phyloP scores from a whole-genome alignment of 2,797 vertebrate genomes.

The Lepus oiostolus region DNA sequence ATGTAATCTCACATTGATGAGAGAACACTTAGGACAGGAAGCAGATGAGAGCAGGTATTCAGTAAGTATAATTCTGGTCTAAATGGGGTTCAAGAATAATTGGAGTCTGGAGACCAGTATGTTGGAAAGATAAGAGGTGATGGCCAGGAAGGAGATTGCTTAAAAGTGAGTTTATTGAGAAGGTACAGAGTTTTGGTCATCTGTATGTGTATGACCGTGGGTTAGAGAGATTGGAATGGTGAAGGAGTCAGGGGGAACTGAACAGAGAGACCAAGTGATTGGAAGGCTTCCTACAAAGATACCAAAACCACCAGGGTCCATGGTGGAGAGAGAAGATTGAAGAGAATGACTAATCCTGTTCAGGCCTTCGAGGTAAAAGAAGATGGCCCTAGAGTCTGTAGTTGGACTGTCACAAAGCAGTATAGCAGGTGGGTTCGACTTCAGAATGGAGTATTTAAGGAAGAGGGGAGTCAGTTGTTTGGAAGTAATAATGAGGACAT shows the following conservation, averaged over 20 bases:
- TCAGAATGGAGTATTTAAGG: not conserved
- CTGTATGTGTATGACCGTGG: accelerated
- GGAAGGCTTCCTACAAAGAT: not conserved
- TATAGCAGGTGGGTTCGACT: not conserved
- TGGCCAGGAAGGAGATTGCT: not conserved
- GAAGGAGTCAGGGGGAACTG: not conserved
- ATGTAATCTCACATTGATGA: not conserved
- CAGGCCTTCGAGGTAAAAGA: not conserved
- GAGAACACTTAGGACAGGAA: not conserved
- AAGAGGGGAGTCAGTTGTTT: not conserved
- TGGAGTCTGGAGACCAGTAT: not conserved
- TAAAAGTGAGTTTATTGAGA: not conserved
- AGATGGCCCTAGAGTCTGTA: accelerated
- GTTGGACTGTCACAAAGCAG: not conserved
- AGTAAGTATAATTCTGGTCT: not conserved
- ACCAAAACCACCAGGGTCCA: not conserved
- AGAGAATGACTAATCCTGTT: not conserved
- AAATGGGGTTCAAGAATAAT: not conserved
- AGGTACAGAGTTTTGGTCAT: not conserved
- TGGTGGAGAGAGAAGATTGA: accelerated
- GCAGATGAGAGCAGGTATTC: not conserved
- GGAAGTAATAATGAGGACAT: not conserved
- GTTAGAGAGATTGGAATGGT: not conserved
- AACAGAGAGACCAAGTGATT: not conserved
- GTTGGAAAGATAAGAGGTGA: not conserved